phyloP scores from a whole-genome alignment of 1,140 invertebrate genomes.

The Euwallacea similis region DNA sequence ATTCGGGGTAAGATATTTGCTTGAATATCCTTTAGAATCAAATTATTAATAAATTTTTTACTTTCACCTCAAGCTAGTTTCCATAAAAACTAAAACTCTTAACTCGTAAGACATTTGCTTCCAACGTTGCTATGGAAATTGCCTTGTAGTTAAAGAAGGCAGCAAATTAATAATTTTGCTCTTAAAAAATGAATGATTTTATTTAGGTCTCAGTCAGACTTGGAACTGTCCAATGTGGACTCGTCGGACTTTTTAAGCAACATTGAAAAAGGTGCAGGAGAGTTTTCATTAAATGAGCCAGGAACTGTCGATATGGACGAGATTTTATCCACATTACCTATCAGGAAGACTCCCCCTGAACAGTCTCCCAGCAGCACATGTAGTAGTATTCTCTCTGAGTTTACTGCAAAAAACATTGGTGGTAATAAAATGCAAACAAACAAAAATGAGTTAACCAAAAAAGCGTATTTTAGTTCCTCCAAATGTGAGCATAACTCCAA shows the following conservation, averaged over 20 bases:
- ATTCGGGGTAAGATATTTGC: conserved; percentile 51
- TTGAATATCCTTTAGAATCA: background rate
- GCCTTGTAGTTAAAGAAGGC: too few relatives aligned
- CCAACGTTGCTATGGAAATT: too few relatives aligned
- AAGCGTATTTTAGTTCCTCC: conserved; percentile 58
- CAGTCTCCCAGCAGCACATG: conserved; percentile 6
- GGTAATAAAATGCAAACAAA: background rate
- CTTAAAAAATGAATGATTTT: too few relatives aligned
- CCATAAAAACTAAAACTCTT: too few relatives aligned
- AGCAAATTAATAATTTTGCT: too few relatives aligned
- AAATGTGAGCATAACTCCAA: conserved; percentile 79
- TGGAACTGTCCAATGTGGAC: conserved; percentile 67
- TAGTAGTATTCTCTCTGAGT: conserved; percentile 49
- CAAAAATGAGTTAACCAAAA: too few relatives aligned
- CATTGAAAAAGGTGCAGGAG: conserved; percentile 54
- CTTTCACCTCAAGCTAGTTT: too few relatives aligned
- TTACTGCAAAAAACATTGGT: conserved; percentile 63
- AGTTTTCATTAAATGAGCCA: conserved; percentile 13
- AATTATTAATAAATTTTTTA: background rate
- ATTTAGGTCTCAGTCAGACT: conserved; percentile 61
- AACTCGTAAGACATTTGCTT: too few relatives aligned
- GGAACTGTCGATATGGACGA: conserved; percentile 58
- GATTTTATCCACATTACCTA: conserved; percentile 18
- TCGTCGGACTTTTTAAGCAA: conserved; percentile 58
- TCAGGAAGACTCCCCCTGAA: conserved; percentile 20